Percentiles rank a stretch among this genome's conserved stretches.
phyloP scores from a whole-genome alignment of 2,113 vertebrate genomes.

The Corythaeola cristata region DNA sequence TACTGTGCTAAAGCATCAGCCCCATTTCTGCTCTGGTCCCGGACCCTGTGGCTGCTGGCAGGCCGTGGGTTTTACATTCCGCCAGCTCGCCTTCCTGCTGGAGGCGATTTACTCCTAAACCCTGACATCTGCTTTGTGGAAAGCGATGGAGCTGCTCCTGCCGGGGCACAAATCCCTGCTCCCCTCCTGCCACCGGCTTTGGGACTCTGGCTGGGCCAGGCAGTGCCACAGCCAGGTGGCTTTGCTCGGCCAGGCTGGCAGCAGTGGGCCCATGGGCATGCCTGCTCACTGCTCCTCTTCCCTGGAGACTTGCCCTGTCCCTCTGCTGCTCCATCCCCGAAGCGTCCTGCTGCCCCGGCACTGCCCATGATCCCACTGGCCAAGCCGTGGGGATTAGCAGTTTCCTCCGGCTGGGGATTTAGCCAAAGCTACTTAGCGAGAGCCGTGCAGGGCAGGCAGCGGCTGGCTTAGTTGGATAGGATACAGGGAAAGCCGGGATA shows the following conservation, averaged over 20 bases:
- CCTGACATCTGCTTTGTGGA: neutral
- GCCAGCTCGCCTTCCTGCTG: neutral
- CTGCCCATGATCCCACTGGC: neutral
- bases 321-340: neutral
- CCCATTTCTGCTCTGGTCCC: neutral
- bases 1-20: neutral
- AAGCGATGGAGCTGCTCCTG: neutral
- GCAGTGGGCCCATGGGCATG: rapidly evolving
- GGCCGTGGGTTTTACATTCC: neutral
- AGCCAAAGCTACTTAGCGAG: slow-evolving; percentile 33
- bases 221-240: rapidly evolving
- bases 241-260: neutral
- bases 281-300: neutral
- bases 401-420: neutral
- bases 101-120: neutral
- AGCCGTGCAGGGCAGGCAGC: rapidly evolving
- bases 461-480: neutral
- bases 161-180: neutral
- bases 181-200: neutral
- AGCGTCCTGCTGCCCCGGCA: rapidly evolving
- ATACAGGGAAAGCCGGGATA: neutral
- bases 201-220: neutral
- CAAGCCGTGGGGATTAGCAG: neutral
- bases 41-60: neutral
- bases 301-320: neutral